A percentile compares a stretch with the other conserved stretches of the same genome.
These are phyloP conservation scores for Poecilobothrus nobilitatus DNA, from an alignment of 2,888 invertebrate species.

Conservation along the genomic window DNA sequence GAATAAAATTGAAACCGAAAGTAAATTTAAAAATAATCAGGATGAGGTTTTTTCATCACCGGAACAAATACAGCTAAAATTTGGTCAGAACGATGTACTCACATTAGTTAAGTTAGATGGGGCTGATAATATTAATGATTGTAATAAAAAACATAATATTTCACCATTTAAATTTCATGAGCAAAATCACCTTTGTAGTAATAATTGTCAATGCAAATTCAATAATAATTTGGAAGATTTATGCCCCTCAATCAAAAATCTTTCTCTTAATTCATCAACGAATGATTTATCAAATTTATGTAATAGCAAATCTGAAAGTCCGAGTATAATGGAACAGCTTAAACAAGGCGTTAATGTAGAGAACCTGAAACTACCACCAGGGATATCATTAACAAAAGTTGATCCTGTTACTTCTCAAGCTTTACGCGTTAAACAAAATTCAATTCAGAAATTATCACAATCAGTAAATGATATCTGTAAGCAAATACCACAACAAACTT, in stretches of 20 bases:
- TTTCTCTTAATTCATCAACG: background rate
- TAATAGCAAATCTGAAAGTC: background rate
- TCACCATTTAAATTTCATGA: no score
- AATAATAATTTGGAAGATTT: background rate
- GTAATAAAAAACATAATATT: background rate
- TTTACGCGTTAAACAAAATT: conserved; percentile 40
- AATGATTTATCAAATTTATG: background rate
- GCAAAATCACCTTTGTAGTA: background rate
- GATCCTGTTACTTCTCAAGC: conserved; percentile 47
- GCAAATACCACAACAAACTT: conserved; percentile 15
- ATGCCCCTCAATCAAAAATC: background rate
- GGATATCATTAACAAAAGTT: conserved; percentile 70
- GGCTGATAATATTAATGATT: background rate
- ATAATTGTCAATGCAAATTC: background rate
- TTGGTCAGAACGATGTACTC: background rate
- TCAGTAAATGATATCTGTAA: conserved; percentile 25
- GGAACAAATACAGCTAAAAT: background rate
- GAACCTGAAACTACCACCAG: conserved; percentile 61
- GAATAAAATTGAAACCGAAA: no score
- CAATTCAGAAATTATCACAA: conserved; percentile 39
- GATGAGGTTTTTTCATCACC: no score
- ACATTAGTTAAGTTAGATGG: background rate
- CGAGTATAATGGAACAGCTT: conserved; percentile 44
- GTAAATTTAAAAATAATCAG: no score
- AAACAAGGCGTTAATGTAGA: conserved; percentile 49